Percentiles rank a stretch among this genome's conserved stretches.
Conservation (phyloP, 2,113 vertebrate species). For the Lathamus discolor region DNA sequence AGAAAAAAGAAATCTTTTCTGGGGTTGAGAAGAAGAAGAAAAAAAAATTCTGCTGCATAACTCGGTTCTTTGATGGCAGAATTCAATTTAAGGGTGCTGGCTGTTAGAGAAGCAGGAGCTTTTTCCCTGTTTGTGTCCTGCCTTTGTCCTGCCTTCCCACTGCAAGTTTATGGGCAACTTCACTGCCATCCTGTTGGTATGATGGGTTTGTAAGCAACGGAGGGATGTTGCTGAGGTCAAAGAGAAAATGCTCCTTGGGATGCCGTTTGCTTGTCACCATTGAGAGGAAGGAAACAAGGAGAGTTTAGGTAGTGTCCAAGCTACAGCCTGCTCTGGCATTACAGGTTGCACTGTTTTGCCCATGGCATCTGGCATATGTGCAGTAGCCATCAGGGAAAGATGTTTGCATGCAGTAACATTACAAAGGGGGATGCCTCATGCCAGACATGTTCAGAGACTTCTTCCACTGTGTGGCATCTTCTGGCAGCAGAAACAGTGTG, state of each 20-base stretch:
- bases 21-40: not conserved
- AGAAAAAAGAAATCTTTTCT: not conserved
- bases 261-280: not conserved
- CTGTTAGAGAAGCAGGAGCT: not conserved
- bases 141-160: not conserved
- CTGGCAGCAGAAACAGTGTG: not conserved
- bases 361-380: not conserved
- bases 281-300: not conserved
- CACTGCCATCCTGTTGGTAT: not conserved
- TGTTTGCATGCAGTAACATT: not conserved
- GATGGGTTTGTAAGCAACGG: not conserved
- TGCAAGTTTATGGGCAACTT: not conserved
- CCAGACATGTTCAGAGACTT: not conserved
- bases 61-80: not conserved
- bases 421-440: not conserved
- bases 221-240: not conserved
- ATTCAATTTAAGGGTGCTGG: not conserved
- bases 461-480: not conserved
- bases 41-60: not conserved
- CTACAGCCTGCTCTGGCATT: not conserved
- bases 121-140: not conserved
- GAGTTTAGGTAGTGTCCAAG: not conserved
- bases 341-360: not conserved
- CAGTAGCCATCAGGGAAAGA: not conserved
- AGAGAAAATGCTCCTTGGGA: not conserved